phyloP scores from a whole-genome alignment of 2,888 invertebrate species.

The Cephus spinipes region DNA sequence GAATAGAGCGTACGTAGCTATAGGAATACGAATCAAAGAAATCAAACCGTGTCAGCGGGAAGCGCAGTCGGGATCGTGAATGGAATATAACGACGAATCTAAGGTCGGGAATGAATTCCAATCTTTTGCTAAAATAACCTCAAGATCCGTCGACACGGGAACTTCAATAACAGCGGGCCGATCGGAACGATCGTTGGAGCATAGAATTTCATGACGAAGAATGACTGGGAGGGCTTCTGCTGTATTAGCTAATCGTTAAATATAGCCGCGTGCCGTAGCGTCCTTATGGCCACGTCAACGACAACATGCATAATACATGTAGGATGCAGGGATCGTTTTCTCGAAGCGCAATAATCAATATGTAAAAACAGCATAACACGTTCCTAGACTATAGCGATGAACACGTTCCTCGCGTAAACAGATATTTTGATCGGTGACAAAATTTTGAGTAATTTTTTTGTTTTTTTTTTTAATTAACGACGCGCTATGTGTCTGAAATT shows the following conservation, averaged over 20 bases:
- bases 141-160: neutral
- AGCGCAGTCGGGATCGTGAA: slow-evolving; percentile 16
- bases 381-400: neutral
- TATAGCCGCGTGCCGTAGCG: slow-evolving; percentile 32
- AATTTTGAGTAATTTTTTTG: neutral
- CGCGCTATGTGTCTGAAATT: neutral
- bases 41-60: slow-evolving; percentile 39
- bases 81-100: slow-evolving; percentile 12
- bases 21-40: slow-evolving; percentile 31
- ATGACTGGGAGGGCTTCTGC: neutral
- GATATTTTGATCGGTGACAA: neutral
- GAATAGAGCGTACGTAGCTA: slow-evolving; percentile 9
- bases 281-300: neutral
- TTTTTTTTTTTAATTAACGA: neutral
- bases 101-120: neutral
- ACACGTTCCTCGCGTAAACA: neutral
- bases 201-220: neutral
- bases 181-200: neutral
- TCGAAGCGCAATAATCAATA: neutral
- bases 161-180: neutral
- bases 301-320: neutral
- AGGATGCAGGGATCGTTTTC: neutral
- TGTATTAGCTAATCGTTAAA: slow-evolving; percentile 48
- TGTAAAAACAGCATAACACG: neutral
- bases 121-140: neutral